Base-by-base conservation (phyloP, 1,140 invertebrate genomes). In the Antheraea pernyi region DNA sequence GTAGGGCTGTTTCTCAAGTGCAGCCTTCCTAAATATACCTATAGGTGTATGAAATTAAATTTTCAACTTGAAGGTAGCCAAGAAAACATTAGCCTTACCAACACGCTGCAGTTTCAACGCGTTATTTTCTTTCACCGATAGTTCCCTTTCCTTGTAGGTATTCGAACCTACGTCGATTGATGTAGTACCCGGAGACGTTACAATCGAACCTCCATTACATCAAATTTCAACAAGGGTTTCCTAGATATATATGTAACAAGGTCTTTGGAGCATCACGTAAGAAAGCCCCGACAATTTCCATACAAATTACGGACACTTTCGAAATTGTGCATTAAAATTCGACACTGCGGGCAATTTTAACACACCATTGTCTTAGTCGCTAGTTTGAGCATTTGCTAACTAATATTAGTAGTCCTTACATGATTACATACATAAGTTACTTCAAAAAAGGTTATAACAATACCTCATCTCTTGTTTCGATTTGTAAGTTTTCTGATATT, bases 261-360 rank as follows among this genome's bases (percentile, higher is more conserved):
- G 82, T 83, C 78, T 82, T 19, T 79, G 69, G 79, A 77, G 75
- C 82, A 76, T 78, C 81, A 79, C 80, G 83, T 79, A 86, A 83
- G 80, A 19, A 61, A 22, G 59, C 72, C 68, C 72, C 65, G 59
- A 76, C 81, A 84, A 91, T 89, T 87, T 86, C 84, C 85, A 91
- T 88, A 88, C 80, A 89, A 88, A 89, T 82, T 83, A 86, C 82
- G 83, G 83, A 81, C 80, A 87, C 85, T 89, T 91, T 89, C 86
- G 81, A 89, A 90, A 86, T 69, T 73, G 65, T 78, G 65, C 78
- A 86, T 85, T 86, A 78, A 83, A 77, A 86, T 84, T 83, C 83
- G 73, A 71, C 71, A 69, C 68, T 61, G 77, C 71, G 68, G 77
- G 77, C 80, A 69, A 79, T 82, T 82, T 83, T 83, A 73, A 65